These are phyloP conservation scores for Anthoscopus minutus DNA, from an alignment of 2,113 vertebrate genomes.

Conservation along the genomic window DNA sequence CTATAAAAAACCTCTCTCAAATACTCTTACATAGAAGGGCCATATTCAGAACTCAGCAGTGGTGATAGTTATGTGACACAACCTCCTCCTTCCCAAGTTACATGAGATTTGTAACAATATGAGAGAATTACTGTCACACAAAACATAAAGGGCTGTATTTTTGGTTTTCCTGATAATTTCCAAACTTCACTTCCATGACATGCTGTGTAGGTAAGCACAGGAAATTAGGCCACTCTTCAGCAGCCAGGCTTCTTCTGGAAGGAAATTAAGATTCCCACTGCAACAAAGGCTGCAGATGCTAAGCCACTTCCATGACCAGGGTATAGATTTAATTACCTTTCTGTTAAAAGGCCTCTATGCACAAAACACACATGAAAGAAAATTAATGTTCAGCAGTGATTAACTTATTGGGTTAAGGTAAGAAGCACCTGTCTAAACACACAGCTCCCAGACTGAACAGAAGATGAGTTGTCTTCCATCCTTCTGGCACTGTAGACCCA, in stretches of 20 bases:
- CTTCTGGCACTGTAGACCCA: constrained; percentile 69
- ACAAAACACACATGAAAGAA: neutral
- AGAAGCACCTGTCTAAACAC: constrained; percentile 89
- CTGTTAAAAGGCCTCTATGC: neutral
- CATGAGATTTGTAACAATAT: neutral
- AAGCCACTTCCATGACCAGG: neutral
- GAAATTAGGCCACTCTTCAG: neutral
- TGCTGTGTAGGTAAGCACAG: neutral
- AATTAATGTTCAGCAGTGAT: neutral
- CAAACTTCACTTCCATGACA: neutral
- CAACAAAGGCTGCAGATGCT: neutral
- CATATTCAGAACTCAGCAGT: neutral
- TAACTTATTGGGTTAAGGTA: neutral
- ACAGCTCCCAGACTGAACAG: constrained; percentile 93
- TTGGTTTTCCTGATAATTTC: neutral
- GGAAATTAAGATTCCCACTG: neutral
- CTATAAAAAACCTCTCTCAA: neutral
- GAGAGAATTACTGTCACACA: neutral
- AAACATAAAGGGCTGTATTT: neutral
- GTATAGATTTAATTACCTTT: neutral
- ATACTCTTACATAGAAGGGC: neutral
- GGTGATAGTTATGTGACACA: neutral
- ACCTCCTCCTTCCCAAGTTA: neutral
- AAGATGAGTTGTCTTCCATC: constrained; percentile 94
- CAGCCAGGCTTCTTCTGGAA: neutral